Conservation (phyloP, 2,888 invertebrate species). For the Andrena praecox region DNA sequence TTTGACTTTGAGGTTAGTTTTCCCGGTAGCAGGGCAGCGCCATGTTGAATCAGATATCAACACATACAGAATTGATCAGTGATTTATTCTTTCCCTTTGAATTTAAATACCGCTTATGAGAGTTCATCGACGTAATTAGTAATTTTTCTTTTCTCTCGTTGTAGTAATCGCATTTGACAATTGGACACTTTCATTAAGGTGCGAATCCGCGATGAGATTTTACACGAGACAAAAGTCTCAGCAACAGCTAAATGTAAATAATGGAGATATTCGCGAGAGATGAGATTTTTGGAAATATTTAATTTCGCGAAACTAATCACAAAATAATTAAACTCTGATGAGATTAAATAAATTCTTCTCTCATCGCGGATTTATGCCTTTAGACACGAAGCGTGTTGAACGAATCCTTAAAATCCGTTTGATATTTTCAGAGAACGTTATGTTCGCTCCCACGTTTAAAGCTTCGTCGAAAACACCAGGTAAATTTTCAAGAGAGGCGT, state of each 20-base stretch:
- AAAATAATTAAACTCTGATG: no score
- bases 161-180: not conserved
- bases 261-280: no score
- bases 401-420: slow-evolving; percentile 62
- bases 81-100: not conserved
- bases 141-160: not conserved
- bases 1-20: no score
- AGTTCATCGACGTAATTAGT: not conserved
- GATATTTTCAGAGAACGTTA: slow-evolving; percentile 89
- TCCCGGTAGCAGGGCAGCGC: not conserved
- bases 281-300: no score
- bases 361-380: no score
- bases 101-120: not conserved
- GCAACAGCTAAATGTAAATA: no score
- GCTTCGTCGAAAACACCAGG: slow-evolving; percentile 91
- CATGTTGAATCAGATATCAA: not conserved
- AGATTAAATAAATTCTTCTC: no score
- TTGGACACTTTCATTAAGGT: not conserved
- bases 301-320: no score
- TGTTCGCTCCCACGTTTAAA: slow-evolving; percentile 93
- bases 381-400: not conserved
- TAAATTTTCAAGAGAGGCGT: slow-evolving; percentile 82
- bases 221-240: no score
- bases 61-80: no score
- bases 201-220: no score